Evolutionary conservation across 1,140 invertebrate genomes (phyloP).

Genomic region (Drosophila prosaltans): DNA sequence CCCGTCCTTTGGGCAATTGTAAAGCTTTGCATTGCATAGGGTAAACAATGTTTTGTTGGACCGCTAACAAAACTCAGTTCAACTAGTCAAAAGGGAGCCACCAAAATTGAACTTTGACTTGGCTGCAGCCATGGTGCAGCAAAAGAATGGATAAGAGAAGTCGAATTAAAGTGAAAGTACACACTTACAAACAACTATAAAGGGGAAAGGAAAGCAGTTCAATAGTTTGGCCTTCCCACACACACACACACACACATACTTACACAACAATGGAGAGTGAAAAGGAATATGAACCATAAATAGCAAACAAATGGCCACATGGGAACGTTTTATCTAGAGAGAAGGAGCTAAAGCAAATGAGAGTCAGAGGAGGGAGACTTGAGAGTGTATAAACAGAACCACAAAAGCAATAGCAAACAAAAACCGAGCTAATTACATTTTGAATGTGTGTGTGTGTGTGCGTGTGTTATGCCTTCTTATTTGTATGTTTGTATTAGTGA

Average conservation of each 20-base stretch:
- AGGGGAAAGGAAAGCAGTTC: background rate
- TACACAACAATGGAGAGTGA: conserved; percentile 32
- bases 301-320: conserved; percentile 54
- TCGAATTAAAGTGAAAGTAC: conserved; percentile 25
- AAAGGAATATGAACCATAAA: conserved; percentile 44
- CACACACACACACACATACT: conserved; percentile 8
- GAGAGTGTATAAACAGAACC: conserved; percentile 38
- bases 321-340: conserved; percentile 43
- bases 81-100: background rate
- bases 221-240: conserved; percentile 25
- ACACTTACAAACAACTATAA: background rate
- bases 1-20: background rate
- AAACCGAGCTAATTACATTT: conserved; percentile 56
- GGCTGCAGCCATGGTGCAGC: background rate
- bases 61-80: background rate
- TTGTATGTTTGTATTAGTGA: conserved; percentile 8
- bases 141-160: background rate
- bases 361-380: background rate
- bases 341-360: background rate
- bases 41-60: conserved; percentile 7
- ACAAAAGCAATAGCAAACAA: conserved; percentile 54
- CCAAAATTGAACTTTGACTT: conserved; percentile 1
- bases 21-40: background rate
- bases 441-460: conserved; percentile 22
- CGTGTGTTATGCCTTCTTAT: background rate